Evolutionary conservation across 1,140 invertebrate genomes (phyloP).

Genomic region (Dendroctonus ponderosae): DNA sequence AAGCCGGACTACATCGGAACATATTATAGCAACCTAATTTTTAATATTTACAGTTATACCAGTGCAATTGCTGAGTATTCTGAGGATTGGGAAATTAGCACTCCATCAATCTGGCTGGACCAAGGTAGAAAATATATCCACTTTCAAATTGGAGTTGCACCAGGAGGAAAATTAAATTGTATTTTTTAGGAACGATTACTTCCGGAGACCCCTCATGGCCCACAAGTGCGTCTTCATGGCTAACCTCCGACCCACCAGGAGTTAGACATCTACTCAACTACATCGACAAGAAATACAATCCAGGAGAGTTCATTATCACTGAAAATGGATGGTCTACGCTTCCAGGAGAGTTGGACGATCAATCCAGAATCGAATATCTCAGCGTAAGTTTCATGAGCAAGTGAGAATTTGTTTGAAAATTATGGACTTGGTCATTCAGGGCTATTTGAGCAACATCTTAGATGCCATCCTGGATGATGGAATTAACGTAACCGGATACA

Average conservation of each 20-base stretch:
- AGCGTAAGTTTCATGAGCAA: conserved; percentile 49
- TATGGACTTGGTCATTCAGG: neutral
- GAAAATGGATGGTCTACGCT: conserved; percentile 65
- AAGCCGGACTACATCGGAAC: neutral
- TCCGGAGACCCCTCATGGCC: conserved; percentile 31
- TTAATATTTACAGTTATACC: conserved; percentile 1
- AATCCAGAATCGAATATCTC: conserved; percentile 41
- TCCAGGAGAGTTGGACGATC: conserved; percentile 16
- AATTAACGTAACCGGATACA: conserved; percentile 55
- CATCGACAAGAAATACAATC: conserved; percentile 60
- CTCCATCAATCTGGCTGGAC: conserved; percentile 17
- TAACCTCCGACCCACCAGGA: conserved; percentile 44
- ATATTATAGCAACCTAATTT: neutral
- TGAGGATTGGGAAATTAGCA: neutral
- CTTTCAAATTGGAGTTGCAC: neutral
- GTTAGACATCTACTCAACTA: conserved; percentile 60
- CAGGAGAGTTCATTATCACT: conserved; percentile 62
- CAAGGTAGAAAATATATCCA: neutral
- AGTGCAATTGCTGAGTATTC: conserved; percentile 5
- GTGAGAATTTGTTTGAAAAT: conserved; percentile 10
- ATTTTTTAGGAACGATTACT: conserved; percentile 13
- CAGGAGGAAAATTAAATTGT: neutral
- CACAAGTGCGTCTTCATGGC: conserved; percentile 56
- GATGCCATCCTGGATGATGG: conserved; percentile 48
- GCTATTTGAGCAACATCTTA: conserved; percentile 19